phyloP scores from a whole-genome alignment of 2,888 invertebrate genomes.

The Isoperla grammatica region DNA sequence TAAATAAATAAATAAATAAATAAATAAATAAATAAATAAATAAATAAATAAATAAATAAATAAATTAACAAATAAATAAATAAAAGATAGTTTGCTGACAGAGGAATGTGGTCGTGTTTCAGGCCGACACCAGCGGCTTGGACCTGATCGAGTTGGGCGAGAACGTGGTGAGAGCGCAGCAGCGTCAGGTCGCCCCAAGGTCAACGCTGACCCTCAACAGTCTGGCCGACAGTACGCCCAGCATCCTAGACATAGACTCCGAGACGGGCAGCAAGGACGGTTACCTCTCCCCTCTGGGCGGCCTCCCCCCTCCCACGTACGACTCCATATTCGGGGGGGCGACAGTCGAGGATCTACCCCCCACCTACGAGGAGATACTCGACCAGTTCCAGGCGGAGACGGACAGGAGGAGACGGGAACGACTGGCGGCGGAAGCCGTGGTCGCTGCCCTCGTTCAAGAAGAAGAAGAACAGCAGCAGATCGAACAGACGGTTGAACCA shows the following conservation, averaged over 20 bases:
- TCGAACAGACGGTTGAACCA: too few species aligned
- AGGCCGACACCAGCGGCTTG: slow-evolving; percentile 40
- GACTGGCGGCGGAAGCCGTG: not conserved
- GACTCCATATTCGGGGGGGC: slow-evolving; percentile 47
- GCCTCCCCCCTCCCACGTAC: slow-evolving; percentile 49
- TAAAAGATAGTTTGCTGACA: too few species aligned
- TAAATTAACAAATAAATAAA: too few species aligned
- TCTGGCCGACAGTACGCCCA: slow-evolving; percentile 41
- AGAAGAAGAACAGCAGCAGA: not conserved
- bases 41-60: too few species aligned
- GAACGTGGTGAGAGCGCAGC: slow-evolving; percentile 46
- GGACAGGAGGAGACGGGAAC: slow-evolving; percentile 1
- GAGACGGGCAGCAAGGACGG: slow-evolving; percentile 51
- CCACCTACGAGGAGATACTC: slow-evolving; percentile 32
- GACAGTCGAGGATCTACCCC: slow-evolving; percentile 28
- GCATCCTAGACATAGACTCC: slow-evolving; percentile 41
- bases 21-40: too few species aligned
- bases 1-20: too few species aligned
- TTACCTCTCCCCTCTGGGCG: slow-evolving; percentile 41
- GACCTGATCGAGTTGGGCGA: slow-evolving; percentile 51
- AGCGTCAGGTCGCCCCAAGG: slow-evolving; percentile 31
- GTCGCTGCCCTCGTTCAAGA: not conserved
- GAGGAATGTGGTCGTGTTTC: not conserved
- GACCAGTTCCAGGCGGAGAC: slow-evolving; percentile 21
- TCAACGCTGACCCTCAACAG: slow-evolving; percentile 19